These are phyloP conservation scores for Ormyrus rosae DNA, from an alignment of 2,888 invertebrate species.

Conservation along the genomic window DNA sequence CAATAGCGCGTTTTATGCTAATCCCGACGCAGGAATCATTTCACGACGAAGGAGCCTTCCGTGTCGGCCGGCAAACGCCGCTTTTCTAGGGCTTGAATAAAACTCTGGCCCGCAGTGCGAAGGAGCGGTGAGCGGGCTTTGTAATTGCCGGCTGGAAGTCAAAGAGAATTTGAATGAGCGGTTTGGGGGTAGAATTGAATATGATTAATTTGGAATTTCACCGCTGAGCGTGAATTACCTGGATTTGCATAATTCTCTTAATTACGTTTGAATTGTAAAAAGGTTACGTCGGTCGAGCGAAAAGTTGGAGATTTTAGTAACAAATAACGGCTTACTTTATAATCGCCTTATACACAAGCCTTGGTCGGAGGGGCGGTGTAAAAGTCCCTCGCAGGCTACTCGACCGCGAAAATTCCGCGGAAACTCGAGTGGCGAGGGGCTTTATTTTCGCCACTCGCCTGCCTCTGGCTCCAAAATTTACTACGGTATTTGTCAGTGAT, in stretches of 20 bases:
- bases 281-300: too few species aligned
- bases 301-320: too few species aligned
- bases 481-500: constrained; percentile 53
- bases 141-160: too few species aligned
- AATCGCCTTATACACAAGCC: not conserved
- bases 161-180: too few species aligned
- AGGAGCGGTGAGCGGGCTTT: too few species aligned
- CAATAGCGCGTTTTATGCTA: constrained; percentile 24
- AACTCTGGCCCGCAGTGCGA: not conserved
- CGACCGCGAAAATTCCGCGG: not conserved
- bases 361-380: not conserved
- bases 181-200: too few species aligned
- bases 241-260: too few species aligned
- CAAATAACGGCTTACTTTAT: not conserved
- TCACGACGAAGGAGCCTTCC: not conserved
- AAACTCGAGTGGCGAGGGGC: constrained; percentile 17
- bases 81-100: not conserved
- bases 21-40: constrained; percentile 41
- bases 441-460: constrained; percentile 27
- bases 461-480: constrained; percentile 37
- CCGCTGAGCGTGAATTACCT: too few species aligned
- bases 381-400: not conserved
- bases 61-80: not conserved
- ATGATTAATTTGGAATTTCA: too few species aligned
- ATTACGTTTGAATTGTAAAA: too few species aligned